Conservation (phyloP, 1,140 invertebrate genomes). For the Melipona quadrifasciata region DNA sequence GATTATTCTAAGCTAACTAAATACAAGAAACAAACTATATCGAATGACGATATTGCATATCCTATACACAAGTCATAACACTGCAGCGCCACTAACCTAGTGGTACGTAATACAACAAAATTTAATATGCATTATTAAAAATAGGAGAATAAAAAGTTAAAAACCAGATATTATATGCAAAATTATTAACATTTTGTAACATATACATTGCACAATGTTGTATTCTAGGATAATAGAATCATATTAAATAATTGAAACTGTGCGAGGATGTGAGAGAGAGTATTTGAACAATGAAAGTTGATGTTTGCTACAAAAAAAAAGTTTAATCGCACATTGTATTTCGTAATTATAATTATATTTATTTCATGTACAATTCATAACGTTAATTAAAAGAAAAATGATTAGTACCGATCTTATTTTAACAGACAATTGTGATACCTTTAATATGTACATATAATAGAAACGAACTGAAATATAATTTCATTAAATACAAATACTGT, state of each 20-base stretch:
- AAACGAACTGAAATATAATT: background rate
- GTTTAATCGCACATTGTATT: background rate
- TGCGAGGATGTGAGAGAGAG: too few relatives aligned
- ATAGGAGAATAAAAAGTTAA: background rate
- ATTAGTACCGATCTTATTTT: constrained; percentile 26
- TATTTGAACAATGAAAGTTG: background rate
- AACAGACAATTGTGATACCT: constrained; percentile 7
- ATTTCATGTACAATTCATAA: constrained; percentile 19
- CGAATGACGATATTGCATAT: background rate
- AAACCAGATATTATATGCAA: background rate
- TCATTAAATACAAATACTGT: background rate
- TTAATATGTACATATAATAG: background rate
- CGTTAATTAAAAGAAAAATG: constrained; percentile 17
- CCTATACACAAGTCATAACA: background rate
- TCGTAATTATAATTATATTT: background rate
- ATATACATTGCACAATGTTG: background rate
- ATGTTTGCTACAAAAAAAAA: background rate
- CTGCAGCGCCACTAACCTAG: background rate
- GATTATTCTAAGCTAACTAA: constrained; percentile 29
- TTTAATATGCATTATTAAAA: background rate
- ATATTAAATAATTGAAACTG: background rate
- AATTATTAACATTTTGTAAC: background rate
- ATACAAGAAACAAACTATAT: constrained; percentile 7
- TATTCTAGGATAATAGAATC: background rate
- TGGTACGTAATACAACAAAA: background rate